Evolutionary conservation across 2,113 vertebrate genomes (phyloP), one percentile per base, ranked within the genome.

Genomic region (Nettapus auritus): DNA sequence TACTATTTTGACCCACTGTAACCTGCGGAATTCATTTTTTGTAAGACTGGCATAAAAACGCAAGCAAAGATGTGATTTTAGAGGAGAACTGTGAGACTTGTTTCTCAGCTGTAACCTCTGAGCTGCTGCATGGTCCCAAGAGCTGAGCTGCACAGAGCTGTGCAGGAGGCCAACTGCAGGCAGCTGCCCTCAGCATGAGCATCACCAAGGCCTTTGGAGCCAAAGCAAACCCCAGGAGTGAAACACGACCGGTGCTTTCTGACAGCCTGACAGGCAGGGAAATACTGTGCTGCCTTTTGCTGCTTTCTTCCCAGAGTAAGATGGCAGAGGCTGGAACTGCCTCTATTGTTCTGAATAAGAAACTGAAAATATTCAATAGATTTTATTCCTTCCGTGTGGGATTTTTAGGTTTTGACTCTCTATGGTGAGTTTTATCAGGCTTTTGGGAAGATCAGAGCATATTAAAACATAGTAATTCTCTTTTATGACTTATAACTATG

Each of bases 71-170:
- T 16, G 14, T 67, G 31, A 46, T 46, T 67, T 67, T 23, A n/a
- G 20, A 46, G 29, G 18, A 67, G 29, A 66, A 22, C 31, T 46
- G 31, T 13, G 22, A 25, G 25, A 53, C 15, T 12, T 1, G 1
- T 78, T 76, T 82, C 28, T 64, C 23, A 76, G 34, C n/a, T 53
- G 23, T 62, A 57, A 52, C 10, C 36, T 81, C 38, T 5, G 16
- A 2, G 3, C 14, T 82, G 40, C 68, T 2, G 0, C 1, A 0
- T 25, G 34, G 12, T 4, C 28, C 19, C 25, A 23, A 21, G 48
- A 38, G 17, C 28, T 63, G 55, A 80, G 22, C 29, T 40, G 36
- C 25, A 7, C 17, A n/a, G 52, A 46, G 38, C 38, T 7, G 0
- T n/a, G 40, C 21, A 81, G 55, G 11, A 82, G 38, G 48, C 25